A percentile compares a stretch with the other conserved stretches of the same genome.
Conservation (phyloP, 2,797 vertebrate species). For the Podargus strigoides region DNA sequence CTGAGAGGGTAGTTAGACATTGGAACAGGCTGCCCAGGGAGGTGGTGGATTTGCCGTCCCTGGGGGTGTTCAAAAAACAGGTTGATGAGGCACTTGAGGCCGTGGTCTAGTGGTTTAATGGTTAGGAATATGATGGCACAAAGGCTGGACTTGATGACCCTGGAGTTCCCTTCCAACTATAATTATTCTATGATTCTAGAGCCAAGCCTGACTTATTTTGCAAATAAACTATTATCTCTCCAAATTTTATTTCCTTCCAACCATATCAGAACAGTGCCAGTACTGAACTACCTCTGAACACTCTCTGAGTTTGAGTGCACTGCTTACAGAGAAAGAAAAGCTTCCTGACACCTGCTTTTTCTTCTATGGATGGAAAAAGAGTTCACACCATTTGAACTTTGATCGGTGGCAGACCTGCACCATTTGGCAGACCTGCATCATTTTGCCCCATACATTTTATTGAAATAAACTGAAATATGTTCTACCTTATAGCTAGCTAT, state of each 20-base stretch:
- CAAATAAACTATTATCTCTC: neutral
- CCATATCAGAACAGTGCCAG: neutral
- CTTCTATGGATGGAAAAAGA: neutral
- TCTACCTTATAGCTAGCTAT: neutral
- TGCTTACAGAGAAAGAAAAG: neutral
- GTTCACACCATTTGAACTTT: neutral
- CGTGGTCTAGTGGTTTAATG: no score
- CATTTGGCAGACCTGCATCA: neutral
- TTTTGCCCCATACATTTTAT: neutral
- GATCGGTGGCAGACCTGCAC: neutral
- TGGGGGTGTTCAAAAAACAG: no score
- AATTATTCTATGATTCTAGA: no score
- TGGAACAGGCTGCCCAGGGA: no score
- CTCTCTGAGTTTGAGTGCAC: neutral
- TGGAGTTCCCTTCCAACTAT: no score
- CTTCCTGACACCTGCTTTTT: neutral
- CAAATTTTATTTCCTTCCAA: constrained; percentile 1
- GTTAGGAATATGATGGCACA: no score
- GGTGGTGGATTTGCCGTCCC: no score
- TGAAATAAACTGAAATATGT: neutral
- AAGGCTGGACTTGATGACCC: no score
- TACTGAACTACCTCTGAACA: neutral
- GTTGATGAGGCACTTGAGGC: no score
- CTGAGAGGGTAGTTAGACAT: no score
- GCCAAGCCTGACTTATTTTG: neutral